Base-by-base conservation (phyloP, 2,797 vertebrate genomes). In the Megalops cyprinoides region DNA sequence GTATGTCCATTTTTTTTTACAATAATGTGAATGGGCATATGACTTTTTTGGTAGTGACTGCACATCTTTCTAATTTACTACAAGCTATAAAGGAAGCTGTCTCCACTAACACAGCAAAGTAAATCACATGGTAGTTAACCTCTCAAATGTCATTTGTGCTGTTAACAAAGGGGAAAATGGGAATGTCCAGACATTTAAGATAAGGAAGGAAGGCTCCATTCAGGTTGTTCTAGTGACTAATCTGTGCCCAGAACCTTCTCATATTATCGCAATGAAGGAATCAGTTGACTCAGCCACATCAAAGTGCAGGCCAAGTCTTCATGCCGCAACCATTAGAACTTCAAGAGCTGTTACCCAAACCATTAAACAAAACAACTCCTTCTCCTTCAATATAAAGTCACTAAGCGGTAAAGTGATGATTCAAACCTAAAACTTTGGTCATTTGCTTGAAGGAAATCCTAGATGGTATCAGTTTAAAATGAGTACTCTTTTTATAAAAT, bases 331-430 rank as follows among this genome's bases (percentile, higher is more conserved):
- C 69, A 56, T 80, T 77, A 79, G 74, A 78, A 74, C 60, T 80
- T 85, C 58, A 82, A 78, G 77, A 44, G 25, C 42, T 82, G 34
- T 77, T 83, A 69, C 44, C 76, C 77, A 81, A 77, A 15, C 31
- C 10, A 77, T 79, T 74, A 74, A 31, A 15, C 23, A 83, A 79
- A 78, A 76, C 77, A 82, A 80, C 28, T 28, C n/a, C 53, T 23
- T 77, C 74, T 28, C 60, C 76, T n/a, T 25, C 39, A 28, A 31
- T 14, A 31, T 14, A 74, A 80, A 44, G 6, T 39, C 78, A 39
- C 48, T 25, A 75, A 3, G 15, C 25, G 49, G 46, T 23, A 0
- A 49, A 25, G 6, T 75, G 46, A 18, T 14, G 23, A 46, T 48
- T 14, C 39, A 74, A 44, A 18, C 34, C 23, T 8, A 15, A 5